Conservation (phyloP, 2,113 vertebrate species). For the Telmatochromis sp. region DNA sequence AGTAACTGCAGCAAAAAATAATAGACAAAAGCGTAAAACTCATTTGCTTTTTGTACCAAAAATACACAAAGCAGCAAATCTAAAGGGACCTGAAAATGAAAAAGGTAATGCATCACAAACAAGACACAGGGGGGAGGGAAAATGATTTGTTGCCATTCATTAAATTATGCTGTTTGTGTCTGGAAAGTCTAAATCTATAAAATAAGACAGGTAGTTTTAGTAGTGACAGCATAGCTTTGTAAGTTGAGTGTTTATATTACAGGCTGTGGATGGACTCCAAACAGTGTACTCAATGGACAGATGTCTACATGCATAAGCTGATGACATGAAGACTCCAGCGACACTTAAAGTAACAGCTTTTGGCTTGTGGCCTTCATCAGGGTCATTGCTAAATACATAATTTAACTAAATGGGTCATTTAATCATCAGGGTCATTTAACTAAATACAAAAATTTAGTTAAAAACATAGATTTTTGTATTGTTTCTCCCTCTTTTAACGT, state of each 20-base stretch:
- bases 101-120: neutral
- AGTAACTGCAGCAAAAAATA: neutral
- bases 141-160: neutral
- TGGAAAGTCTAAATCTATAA: neutral
- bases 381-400: neutral
- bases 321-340: neutral
- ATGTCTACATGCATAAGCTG: neutral
- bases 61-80: neutral
- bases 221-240: neutral
- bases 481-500: neutral
- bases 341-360: neutral
- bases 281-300: neutral
- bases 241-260: neutral
- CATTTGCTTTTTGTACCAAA: neutral
- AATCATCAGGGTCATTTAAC: neutral
- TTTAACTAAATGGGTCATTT: neutral
- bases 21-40: neutral
- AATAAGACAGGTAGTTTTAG: neutral
- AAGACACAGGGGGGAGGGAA: neutral
- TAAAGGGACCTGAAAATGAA: neutral
- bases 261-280: neutral
- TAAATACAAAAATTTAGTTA: neutral
- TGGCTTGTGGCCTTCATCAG: neutral
- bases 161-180: neutral
- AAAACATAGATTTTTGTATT: neutral